phyloP scores from a whole-genome alignment of 2,113 vertebrate species.

The Paraplagusia blochii region DNA sequence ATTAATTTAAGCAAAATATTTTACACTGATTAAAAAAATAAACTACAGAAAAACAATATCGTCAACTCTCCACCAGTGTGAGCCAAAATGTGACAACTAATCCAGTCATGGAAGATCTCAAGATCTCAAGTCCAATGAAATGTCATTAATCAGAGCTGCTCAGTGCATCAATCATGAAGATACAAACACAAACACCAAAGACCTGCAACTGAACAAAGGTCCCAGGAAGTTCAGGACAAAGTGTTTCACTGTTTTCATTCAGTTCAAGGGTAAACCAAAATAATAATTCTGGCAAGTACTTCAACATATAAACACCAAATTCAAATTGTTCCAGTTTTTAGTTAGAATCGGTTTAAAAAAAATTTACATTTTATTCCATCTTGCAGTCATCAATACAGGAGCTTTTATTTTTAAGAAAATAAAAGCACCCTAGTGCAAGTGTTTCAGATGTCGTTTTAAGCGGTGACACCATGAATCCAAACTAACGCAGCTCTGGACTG shows the following conservation, averaged over 20 bases:
- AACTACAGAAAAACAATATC: conserved; percentile 37
- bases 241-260: not conserved
- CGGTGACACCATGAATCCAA: conserved; percentile 9
- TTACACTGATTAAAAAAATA: conserved; percentile 53
- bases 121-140: conserved; percentile 10
- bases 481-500: not conserved
- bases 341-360: conserved; percentile 3
- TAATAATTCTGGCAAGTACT: conserved; percentile 22
- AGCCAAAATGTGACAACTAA: conserved; percentile 12
- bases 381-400: conserved; percentile 1
- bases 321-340: conserved; percentile 11
- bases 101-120: conserved; percentile 15
- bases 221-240: conserved; percentile 16
- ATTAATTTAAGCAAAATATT: conserved; percentile 46
- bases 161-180: conserved; percentile 25
- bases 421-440: not conserved
- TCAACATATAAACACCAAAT: conserved; percentile 41
- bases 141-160: conserved; percentile 17
- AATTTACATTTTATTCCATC: conserved; percentile 7
- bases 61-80: not conserved
- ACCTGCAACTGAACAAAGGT: conserved; percentile 12
- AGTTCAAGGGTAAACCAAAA: conserved; percentile 20
- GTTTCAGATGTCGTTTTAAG: conserved; percentile 24
- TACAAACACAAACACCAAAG: conserved; percentile 39
- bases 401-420: not conserved